A percentile compares a stretch with the other conserved stretches of the same genome.
phyloP scores from a whole-genome alignment of 2,888 invertebrate species.

The Drosophila merina region DNA sequence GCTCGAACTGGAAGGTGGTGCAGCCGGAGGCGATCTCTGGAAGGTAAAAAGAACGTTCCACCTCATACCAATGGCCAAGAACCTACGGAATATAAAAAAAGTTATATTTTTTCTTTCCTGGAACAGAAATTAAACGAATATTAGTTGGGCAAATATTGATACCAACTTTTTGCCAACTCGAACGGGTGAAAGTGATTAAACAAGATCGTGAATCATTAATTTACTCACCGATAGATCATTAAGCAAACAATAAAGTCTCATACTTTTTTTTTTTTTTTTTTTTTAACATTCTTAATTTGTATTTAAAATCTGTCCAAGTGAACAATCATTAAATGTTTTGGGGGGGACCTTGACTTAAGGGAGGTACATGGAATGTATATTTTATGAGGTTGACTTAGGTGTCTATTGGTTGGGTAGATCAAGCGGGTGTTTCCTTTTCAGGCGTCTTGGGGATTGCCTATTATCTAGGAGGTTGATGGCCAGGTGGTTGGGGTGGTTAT shows the following conservation, averaged over 20 bases:
- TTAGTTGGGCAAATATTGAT: neutral
- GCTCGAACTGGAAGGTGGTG: slow-evolving; percentile 87
- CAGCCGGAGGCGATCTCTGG: slow-evolving; percentile 90
- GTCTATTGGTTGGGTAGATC: no score
- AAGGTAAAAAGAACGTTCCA: slow-evolving; percentile 90
- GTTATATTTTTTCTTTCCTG: neutral
- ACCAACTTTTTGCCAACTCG: neutral
- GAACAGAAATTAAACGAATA: neutral
- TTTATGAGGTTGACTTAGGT: no score
- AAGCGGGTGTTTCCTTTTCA: no score
- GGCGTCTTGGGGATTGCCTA: no score
- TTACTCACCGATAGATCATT: neutral
- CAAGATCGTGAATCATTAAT: neutral
- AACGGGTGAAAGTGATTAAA: neutral
- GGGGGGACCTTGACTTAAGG: no score
- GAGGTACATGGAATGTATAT: no score
- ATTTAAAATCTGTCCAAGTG: no score
- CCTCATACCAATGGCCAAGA: slow-evolving; percentile 90
- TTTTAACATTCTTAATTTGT: no score
- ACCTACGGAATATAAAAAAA: slow-evolving; percentile 68
- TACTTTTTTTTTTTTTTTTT: no score
- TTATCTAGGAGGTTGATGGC: no score
- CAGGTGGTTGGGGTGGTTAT: no score
- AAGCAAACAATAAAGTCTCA: neutral
- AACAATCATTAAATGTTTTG: no score